Percentiles rank a stretch among this genome's conserved stretches.
These are phyloP conservation scores for Apeira syringaria DNA, from an alignment of 2,888 invertebrate genomes.

Conservation along the genomic window DNA sequence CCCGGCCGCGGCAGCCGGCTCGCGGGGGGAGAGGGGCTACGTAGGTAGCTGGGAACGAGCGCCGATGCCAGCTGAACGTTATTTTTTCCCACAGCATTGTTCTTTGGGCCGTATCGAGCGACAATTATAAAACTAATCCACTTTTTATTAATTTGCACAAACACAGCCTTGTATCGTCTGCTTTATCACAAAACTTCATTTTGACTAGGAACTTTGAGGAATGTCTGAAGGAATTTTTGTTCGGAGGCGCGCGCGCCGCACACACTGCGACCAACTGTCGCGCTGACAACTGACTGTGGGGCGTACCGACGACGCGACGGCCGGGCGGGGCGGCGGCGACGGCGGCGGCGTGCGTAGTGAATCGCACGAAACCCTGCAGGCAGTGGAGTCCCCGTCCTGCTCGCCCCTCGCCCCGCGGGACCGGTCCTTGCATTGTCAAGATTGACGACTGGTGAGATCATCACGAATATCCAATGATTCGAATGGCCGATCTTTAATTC, in stretches of 20 bases:
- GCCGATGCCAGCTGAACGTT: conserved; percentile 84
- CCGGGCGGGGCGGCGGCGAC: too few species aligned
- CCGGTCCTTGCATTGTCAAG: conserved; percentile 82
- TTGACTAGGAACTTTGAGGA: conserved; percentile 63
- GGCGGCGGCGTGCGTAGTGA: conserved; percentile 54
- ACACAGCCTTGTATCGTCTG: conserved; percentile 40
- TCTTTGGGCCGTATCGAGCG: conserved; percentile 78
- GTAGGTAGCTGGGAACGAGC: conserved; percentile 82
- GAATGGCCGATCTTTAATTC: conserved; percentile 56
- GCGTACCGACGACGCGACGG: conserved; percentile 44
- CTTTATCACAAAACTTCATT: conserved; percentile 56
- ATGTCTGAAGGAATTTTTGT: conserved; percentile 50
- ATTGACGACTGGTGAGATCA: conserved; percentile 80
- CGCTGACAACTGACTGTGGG: conserved; percentile 58
- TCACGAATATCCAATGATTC: too few species aligned
- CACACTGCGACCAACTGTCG: conserved; percentile 72
- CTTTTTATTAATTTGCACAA: conserved; percentile 54
- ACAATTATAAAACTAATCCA: conserved; percentile 56
- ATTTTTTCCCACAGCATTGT: conserved; percentile 85
- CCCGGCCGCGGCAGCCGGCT: conserved; percentile 79
- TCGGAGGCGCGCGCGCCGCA: conserved; percentile 78
- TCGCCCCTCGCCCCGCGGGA: conserved; percentile 56
- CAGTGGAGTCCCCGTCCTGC: conserved; percentile 61
- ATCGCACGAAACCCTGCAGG: conserved; percentile 74
- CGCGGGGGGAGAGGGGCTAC: conserved; percentile 75